A percentile compares a stretch with the other conserved stretches of the same genome.
Conservation (phyloP, 1,140 invertebrate genomes). For the Sycophaga agraensis region DNA sequence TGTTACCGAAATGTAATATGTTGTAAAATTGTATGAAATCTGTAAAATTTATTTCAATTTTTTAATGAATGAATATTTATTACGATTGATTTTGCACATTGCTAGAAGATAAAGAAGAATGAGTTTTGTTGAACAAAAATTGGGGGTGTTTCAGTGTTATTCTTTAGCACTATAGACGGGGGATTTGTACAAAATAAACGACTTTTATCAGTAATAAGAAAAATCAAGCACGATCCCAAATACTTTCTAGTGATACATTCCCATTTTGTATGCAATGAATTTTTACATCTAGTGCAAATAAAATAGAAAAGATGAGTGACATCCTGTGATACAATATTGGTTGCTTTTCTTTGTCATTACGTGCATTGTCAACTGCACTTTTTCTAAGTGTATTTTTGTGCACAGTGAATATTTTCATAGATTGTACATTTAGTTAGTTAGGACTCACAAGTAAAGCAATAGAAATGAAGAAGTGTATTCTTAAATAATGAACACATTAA, state of each 20-base stretch:
- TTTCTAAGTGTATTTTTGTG: no score
- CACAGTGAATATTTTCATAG: no score
- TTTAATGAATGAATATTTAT: no score
- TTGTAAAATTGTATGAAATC: no score
- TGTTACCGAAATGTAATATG: not conserved
- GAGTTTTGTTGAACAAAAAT: not conserved
- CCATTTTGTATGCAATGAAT: constrained; percentile 46
- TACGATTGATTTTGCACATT: constrained; percentile 2
- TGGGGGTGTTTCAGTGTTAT: not conserved
- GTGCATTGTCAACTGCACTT: no score
- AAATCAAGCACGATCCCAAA: not conserved
- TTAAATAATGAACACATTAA: not conserved
- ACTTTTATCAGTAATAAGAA: not conserved
- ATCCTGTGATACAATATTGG: constrained; percentile 23
- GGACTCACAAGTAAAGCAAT: no score
- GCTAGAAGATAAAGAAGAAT: not conserved
- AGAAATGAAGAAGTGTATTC: not conserved
- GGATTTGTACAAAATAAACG: constrained; percentile 2
- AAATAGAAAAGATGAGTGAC: not conserved
- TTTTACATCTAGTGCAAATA: constrained; percentile 34
- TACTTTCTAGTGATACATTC: constrained; percentile 46
- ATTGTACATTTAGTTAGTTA: no score
- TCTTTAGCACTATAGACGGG: not conserved
- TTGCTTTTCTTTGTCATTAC: not conserved
- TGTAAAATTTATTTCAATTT: no score